Evolutionary conservation across 2,888 invertebrate genomes (phyloP).

Genomic region (Slavum lentiscoides): DNA sequence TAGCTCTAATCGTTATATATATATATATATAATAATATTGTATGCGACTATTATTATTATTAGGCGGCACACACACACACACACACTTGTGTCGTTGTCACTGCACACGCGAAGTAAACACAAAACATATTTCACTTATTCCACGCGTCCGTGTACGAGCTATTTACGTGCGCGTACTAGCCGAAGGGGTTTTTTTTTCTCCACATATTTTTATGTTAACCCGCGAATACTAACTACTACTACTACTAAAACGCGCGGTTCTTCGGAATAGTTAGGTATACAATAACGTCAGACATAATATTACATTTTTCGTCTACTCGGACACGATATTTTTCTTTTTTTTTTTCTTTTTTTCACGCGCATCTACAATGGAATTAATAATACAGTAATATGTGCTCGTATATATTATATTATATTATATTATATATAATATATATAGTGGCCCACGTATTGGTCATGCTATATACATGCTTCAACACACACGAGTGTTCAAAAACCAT

Average conservation of each 20-base stretch:
- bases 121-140: too few relatives aligned
- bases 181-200: not conserved
- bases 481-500: constrained; percentile 25
- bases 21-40: too few relatives aligned
- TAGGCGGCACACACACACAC: too few relatives aligned
- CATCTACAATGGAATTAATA: constrained; percentile 33
- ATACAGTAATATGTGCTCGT: not conserved
- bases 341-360: not conserved
- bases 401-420: too few relatives aligned
- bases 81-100: too few relatives aligned
- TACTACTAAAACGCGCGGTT: constrained; percentile 11
- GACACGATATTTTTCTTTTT: not conserved
- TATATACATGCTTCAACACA: constrained; percentile 41
- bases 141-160: not conserved
- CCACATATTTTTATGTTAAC: too few relatives aligned
- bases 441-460: constrained; percentile 29
- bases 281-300: not conserved
- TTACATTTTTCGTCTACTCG: not conserved
- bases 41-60: too few relatives aligned
- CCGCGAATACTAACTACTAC: not conserved
- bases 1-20: too few relatives aligned
- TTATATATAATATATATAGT: too few relatives aligned
- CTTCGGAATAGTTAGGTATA: constrained; percentile 1
- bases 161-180: not conserved
- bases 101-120: too few relatives aligned